Conservation (phyloP, 1,140 invertebrate species). For the Drosophila bipectinata region DNA sequence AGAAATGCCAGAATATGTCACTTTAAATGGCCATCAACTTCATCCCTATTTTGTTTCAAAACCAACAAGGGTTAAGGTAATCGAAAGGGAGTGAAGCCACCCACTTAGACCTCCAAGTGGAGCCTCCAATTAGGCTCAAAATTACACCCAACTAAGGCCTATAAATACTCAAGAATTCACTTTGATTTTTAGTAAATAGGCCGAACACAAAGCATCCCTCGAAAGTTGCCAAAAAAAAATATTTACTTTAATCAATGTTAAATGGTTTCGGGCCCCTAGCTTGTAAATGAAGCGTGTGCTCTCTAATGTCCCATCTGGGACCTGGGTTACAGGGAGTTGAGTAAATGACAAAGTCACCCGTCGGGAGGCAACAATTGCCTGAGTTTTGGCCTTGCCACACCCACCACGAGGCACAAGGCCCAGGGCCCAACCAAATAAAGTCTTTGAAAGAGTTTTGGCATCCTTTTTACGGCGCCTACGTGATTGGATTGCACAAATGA, state of each 20-base stretch:
- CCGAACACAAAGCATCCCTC: neutral
- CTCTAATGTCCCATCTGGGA: conserved; percentile 13
- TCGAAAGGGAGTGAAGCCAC: neutral
- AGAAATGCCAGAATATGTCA: conserved; percentile 1
- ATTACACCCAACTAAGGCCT: conserved; percentile 9
- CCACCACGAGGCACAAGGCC: neutral
- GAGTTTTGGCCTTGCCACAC: conserved; percentile 37
- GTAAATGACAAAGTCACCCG: conserved; percentile 2
- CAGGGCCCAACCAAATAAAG: conserved; percentile 16
- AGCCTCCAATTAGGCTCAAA: neutral
- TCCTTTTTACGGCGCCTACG: conserved; percentile 56
- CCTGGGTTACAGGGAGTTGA: neutral
- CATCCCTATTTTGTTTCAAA: neutral
- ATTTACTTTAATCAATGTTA: conserved; percentile 38
- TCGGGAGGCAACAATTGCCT: conserved; percentile 15
- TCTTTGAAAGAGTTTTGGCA: conserved; percentile 45
- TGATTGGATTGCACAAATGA: conserved; percentile 64
- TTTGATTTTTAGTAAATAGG: conserved; percentile 16
- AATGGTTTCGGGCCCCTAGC: conserved; percentile 7
- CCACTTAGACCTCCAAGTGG: neutral
- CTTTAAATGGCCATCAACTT: neutral
- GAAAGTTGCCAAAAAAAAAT: conserved; percentile 1
- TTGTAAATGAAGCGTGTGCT: conserved; percentile 1
- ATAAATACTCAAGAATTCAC: neutral
- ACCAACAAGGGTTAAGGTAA: neutral